Conservation (phyloP, 2,888 invertebrate species). For the Venusia cambrica region DNA sequence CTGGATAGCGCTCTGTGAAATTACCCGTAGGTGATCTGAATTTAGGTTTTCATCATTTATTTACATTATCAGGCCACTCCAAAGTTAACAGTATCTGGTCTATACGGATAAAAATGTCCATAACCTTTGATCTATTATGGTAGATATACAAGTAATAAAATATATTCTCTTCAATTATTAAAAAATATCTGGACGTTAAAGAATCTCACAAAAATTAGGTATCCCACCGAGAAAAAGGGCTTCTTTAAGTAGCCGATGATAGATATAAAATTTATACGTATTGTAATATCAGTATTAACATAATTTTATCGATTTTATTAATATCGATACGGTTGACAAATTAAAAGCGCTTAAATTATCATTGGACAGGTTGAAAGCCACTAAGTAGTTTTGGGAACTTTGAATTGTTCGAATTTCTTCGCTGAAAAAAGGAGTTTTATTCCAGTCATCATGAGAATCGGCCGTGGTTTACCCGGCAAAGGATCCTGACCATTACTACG, state of each 20-base stretch:
- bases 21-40: no score
- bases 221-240: constrained; percentile 34
- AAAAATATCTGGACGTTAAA: neutral
- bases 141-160: no score
- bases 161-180: no score
- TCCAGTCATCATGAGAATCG: no score
- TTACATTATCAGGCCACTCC: no score
- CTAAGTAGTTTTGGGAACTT: constrained; percentile 5
- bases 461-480: no score
- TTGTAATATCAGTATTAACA: constrained; percentile 44
- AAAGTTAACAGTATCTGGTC: no score
- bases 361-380: constrained; percentile 29
- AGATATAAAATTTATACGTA: constrained; percentile 31
- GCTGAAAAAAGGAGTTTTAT: neutral
- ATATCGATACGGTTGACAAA: constrained; percentile 66
- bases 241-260: constrained; percentile 31
- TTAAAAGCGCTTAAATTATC: constrained; percentile 57
- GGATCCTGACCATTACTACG: no score
- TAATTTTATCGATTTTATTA: constrained; percentile 44
- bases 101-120: no score
- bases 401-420: constrained; percentile 3
- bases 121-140: no score
- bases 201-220: neutral
- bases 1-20: no score
- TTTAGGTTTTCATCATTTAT: no score